Evolutionary conservation across 1,140 invertebrate genomes (phyloP), one percentile per base, ranked within the genome.

Genomic region (Drosophila navojoa): DNA sequence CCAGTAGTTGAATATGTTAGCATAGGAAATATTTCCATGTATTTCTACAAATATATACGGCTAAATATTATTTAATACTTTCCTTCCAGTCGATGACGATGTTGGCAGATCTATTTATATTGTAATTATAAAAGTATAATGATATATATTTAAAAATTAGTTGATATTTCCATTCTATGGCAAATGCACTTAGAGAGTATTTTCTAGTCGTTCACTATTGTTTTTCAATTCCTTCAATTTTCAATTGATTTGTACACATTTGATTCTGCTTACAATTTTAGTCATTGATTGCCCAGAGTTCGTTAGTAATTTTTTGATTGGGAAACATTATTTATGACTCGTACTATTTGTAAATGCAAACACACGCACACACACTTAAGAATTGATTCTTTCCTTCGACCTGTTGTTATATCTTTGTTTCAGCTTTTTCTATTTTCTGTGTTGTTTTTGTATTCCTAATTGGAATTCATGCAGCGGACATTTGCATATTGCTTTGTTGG

Each of bases 401-500:
- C 54, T 66, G 50, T 69, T 67, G 47, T 79, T 73, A n/a, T 50
- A n/a, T 50, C 5, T 61, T 38, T 64, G 45, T 45, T 66, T 47
- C 35, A 64, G 63, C 47, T 71, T 58, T 52, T 66, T 47, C 52
- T 50, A 42, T 49, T 5, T 40, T 45, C 0, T 40, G 38, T 72
- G 9, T 52, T 5, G 32, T 7, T 62, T 32, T 62, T 77, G 82
- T 90, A 77, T 89, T 80, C 84, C 84, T 89, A 89, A 89, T 89
- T 89, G 84, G 85, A 89, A 89, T 89, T 89, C 84, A 89, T 77
- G 87, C 85, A 89, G 61, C 67, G 74, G 63, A 64, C 85, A 89
- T 89, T 89, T 89, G 84, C 84, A 89, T 89, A 89, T 90, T 89
- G 77, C 68, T 89, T 80, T 89, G 80, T 89, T 89, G 84, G 71